Conservation (phyloP, 37 sponge, comb jelly and placozoan genomes). For the Eunapius fragilis region DNA sequence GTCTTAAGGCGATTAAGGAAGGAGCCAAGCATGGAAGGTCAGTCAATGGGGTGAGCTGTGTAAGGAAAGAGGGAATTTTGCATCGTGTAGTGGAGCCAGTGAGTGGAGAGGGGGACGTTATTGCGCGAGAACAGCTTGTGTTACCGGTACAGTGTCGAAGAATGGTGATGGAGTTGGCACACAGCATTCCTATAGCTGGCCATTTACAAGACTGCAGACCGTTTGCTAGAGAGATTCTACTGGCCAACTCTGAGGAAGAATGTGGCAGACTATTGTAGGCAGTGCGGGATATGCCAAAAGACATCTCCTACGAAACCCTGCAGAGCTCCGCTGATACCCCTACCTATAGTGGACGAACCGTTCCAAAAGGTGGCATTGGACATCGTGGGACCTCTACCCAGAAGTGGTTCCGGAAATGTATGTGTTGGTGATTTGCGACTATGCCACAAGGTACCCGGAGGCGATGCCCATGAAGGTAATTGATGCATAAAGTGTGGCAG, state of each 20-base stretch:
- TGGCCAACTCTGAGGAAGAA: conserved; percentile 50
- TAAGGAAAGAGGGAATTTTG: not conserved
- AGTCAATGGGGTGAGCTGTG: not conserved
- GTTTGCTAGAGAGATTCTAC: conserved; percentile 44
- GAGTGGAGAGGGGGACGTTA: not conserved
- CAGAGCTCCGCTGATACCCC: conserved; percentile 44
- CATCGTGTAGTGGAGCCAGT: conserved; percentile 5
- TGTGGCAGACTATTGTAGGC: conserved; percentile 32
- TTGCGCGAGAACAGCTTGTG: conserved; percentile 42
- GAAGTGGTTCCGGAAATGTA: conserved; percentile 31
- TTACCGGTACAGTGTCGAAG: conserved; percentile 23
- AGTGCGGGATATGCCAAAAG: conserved; percentile 35
- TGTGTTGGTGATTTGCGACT: conserved; percentile 35
- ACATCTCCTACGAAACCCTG: not conserved
- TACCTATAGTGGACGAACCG: conserved; percentile 43
- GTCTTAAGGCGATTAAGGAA: not conserved
- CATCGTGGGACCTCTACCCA: conserved; percentile 56
- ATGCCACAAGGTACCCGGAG: conserved; percentile 59
- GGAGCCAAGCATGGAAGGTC: not conserved
- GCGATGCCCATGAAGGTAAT: conserved; percentile 39
- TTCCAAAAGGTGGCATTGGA: conserved; percentile 59
- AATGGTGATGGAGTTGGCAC: conserved; percentile 41
- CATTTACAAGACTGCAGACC: conserved; percentile 51
- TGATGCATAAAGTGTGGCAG: conserved; percentile 43
- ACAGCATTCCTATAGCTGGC: conserved; percentile 43